Evolutionary conservation across 2,113 vertebrate genomes (phyloP), one percentile per base, ranked within the genome.

Genomic region (Gymnorhina tibicen): DNA sequence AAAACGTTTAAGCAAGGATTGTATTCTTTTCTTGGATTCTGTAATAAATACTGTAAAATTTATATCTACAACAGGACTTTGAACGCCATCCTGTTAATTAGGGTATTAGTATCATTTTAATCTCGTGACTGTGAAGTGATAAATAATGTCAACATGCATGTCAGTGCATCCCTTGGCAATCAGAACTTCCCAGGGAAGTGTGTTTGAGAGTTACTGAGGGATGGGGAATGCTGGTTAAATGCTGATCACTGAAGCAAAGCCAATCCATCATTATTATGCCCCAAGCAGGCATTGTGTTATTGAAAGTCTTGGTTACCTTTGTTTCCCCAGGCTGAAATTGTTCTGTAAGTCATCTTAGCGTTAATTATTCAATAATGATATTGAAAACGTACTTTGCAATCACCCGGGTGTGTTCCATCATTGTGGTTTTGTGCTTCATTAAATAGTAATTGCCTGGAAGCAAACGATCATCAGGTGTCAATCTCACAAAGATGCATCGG

Each of bases 361-460:
- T 95, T 97, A 89, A 97, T 97, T 97, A 94, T 92, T 95, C 68
- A 79, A 1, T 95, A 94, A 90, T 24, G 79, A 75, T 95, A 88
- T 77, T 95, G 94, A 91, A 78, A 96, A 84, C 2, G 4, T 87
- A 66, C 63, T 94, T 56, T 89, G 83, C 92, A 94, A 59, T 97
- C 73, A 87, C 58, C 87, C 53, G 39, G 93, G 74, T 96, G 79
- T 67, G 49, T 80, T 97, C 94, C 74, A 93, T 98, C 79, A 56
- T 3, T 88, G 75, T 94, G 89, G 24, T 80, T 97, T 97, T 97
- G 70, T 95, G 94, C 92, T 97, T 97, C 93, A 97, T 98, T 98
- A 97, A 97, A 95, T 96, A 89, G 59, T 92, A 96, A 97, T 96
- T 95, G 96, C 84, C 83, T 97, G 85, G 77, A 98, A 97, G 95